Percentiles rank a stretch among this genome's conserved stretches.
phyloP scores from a whole-genome alignment of 2,113 vertebrate species.

The Phrynocephalus versicolor region DNA sequence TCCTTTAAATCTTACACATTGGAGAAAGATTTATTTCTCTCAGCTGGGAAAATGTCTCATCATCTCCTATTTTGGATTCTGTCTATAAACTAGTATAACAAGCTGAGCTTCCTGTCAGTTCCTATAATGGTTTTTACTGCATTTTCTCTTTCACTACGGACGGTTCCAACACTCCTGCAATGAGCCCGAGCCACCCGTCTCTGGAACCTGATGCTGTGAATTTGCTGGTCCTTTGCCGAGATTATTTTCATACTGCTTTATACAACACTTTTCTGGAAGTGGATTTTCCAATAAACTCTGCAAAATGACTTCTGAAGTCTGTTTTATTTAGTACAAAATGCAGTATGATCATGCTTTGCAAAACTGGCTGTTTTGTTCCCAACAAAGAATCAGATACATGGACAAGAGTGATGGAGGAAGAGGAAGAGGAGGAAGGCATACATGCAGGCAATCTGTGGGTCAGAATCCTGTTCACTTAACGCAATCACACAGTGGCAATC shows the following conservation, averaged over 20 bases:
- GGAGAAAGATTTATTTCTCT: background rate
- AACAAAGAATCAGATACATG: background rate
- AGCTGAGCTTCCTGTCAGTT: background rate
- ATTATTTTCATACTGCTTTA: conserved; percentile 11
- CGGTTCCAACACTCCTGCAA: background rate
- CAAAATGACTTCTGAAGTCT: background rate
- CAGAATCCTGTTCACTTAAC: background rate
- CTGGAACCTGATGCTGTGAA: conserved; percentile 29
- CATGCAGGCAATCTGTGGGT: background rate
- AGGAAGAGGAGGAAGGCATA: background rate
- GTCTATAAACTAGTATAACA: background rate
- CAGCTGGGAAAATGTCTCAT: background rate
- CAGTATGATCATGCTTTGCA: background rate
- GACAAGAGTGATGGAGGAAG: background rate
- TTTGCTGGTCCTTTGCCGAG: conserved; percentile 1
- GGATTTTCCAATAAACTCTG: conserved; percentile 12
- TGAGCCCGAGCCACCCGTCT: background rate
- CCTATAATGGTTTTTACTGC: conserved; percentile 17
- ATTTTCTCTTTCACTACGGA: conserved; percentile 18
- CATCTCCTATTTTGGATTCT: background rate
- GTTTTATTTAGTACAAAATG: conserved; percentile 9
- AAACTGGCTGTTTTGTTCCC: background rate
- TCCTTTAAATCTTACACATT: background rate
- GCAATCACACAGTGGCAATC: background rate
- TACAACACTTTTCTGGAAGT: conserved; percentile 1